Percentiles rank a stretch among this genome's conserved stretches.
Conservation (phyloP, 2,113 vertebrate genomes). For the Anarhynchus alexandrinus region DNA sequence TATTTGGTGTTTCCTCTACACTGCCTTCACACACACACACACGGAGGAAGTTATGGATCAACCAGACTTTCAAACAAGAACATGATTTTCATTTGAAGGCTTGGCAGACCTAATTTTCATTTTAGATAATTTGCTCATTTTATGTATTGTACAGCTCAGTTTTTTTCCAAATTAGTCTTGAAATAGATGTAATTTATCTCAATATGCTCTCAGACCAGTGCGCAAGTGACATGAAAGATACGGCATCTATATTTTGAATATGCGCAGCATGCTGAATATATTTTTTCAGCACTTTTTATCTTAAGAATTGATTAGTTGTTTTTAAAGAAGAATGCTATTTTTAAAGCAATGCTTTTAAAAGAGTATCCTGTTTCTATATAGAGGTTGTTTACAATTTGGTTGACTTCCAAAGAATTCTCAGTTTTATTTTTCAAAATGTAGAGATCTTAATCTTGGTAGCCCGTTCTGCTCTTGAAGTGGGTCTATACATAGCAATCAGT, state of each 20-base stretch:
- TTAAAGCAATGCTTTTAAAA: neutral
- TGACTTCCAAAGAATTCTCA: neutral
- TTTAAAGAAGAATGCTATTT: neutral
- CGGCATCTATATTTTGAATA: neutral
- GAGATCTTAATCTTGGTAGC: neutral
- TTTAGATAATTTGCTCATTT: neutral
- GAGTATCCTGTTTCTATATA: neutral
- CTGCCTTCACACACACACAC: neutral
- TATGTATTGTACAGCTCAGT: neutral
- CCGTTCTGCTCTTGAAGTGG: neutral
- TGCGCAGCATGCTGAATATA: neutral
- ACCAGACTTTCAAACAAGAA: neutral
- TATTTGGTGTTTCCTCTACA: neutral
- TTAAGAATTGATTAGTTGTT: neutral
- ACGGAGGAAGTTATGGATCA: neutral
- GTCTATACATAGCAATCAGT: neutral
- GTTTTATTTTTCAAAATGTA: neutral
- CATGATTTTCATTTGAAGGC: neutral
- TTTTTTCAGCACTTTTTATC: neutral
- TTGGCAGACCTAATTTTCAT: neutral
- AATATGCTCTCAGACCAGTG: neutral
- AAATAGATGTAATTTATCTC: slow-evolving; percentile 15
- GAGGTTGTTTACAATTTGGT: neutral
- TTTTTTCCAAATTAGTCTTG: neutral
- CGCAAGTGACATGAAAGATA: neutral